Percentiles rank a stretch among this genome's conserved stretches.
phyloP scores from a whole-genome alignment of 2,113 vertebrate species.

The Saiga tatarica region DNA sequence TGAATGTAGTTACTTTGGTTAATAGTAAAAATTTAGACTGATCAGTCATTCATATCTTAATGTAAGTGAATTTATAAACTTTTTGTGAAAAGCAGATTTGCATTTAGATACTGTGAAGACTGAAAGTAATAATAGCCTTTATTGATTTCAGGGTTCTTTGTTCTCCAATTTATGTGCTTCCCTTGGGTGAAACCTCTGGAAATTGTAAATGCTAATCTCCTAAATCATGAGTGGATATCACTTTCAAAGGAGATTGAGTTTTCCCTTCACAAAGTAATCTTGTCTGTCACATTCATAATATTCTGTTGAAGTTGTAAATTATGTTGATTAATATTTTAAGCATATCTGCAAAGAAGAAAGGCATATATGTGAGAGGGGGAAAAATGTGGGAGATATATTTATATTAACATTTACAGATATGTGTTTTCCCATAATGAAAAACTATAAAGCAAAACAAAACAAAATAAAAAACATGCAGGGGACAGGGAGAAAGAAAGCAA shows the following conservation, averaged over 20 bases:
- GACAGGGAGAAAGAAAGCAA: background rate
- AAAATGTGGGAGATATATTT: background rate
- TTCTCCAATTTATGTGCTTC: background rate
- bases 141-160: background rate
- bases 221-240: background rate
- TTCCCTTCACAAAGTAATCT: background rate
- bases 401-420: background rate
- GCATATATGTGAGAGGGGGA: background rate
- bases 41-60: background rate
- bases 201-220: background rate
- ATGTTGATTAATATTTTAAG: background rate
- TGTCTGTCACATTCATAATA: background rate
- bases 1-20: background rate
- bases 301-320: background rate
- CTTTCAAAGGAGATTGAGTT: background rate
- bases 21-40: background rate
- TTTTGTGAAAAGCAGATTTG: background rate
- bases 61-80: background rate
- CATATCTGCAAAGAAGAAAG: background rate
- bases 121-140: background rate
- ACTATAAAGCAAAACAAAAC: background rate
- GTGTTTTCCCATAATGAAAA: background rate
- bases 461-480: fast-evolving
- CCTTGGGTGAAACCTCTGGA: background rate
- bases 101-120: background rate